Base-by-base conservation (phyloP, 2,888 invertebrate genomes). In the Dryocosmus kuriphilus region DNA sequence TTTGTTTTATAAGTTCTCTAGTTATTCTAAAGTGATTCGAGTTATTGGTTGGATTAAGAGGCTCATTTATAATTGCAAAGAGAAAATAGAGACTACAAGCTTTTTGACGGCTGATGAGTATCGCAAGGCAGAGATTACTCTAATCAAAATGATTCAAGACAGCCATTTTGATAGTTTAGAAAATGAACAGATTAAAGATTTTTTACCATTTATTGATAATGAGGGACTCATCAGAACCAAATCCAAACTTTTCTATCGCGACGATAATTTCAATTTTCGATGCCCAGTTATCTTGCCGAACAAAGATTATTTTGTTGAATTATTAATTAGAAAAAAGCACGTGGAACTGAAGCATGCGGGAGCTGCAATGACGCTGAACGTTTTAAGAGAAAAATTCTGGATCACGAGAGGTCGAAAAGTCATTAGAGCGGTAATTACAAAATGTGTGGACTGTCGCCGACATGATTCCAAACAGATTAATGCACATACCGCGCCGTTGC, bases 171-270 rank as follows among this genome's bases (percentile, higher is more conserved):
- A 32, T 4, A 51, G 71, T 16, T 32, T 77, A 35, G 51, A 57
- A 16, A 80, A 85, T 62, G 7, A 74, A 22, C 32, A 62, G 16
- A 19, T 83, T 11, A 76, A 24, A 27, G 24, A 46, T 35, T 51
- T 85, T 22, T 32, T 78, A 27, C 24, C 76, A 0, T 84, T 78
- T 35, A 61, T 27, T 27, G 83, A 84, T 27, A 79, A 83, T 62
- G 46, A 74, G 27, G 82, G 80, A 16, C 30, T n/a, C n/a, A n/a
- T n/a, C n/a, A n/a, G n/a, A n/a, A n/a, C n/a, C n/a, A n/a, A n/a
- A 35, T 82, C 85, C 7, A 79, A 71, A 51, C 24, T 84, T 51
- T 62, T 77, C 1, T 55, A 78, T 30, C 76, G 86, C n/a, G n/a
- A n/a, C n/a, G n/a, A n/a, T n/a, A n/a, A n/a, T n/a, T n/a, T n/a